These are phyloP conservation scores for Acrossocheilus fasciatus DNA, from an alignment of 2,797 vertebrate species.

Conservation along the genomic window DNA sequence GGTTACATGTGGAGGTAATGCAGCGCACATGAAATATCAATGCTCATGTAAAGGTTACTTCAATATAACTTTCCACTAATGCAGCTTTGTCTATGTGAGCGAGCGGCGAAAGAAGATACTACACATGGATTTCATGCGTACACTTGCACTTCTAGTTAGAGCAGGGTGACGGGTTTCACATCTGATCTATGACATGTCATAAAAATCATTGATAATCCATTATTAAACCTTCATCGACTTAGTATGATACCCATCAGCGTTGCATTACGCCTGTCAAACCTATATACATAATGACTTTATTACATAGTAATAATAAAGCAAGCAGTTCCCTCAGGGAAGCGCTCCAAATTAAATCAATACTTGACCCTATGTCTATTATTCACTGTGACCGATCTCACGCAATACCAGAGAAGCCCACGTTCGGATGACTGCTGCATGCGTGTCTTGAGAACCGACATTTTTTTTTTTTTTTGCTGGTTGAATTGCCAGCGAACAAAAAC, in stretches of 20 bases:
- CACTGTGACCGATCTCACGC: constrained; percentile 66
- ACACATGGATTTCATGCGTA: constrained; percentile 35
- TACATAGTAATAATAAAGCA: constrained; percentile 76
- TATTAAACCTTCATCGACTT: constrained; percentile 58
- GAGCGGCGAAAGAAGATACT: constrained; percentile 67
- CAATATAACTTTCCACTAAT: constrained; percentile 76
- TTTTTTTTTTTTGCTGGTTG: constrained; percentile 25
- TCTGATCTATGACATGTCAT: constrained; percentile 38
- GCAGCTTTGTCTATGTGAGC: constrained; percentile 65
- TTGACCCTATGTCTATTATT: constrained; percentile 73
- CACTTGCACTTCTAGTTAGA: not conserved
- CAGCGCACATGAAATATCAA: constrained; percentile 81
- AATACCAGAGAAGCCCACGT: not conserved
- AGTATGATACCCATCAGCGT: constrained; percentile 53
- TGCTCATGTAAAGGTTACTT: constrained; percentile 82
- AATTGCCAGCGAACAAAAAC: constrained; percentile 48
- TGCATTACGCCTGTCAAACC: constrained; percentile 66
- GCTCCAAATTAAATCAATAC: constrained; percentile 75
- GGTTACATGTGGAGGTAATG: constrained; percentile 70
- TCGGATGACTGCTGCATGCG: not conserved
- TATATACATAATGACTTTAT: constrained; percentile 76
- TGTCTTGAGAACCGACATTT: not conserved
- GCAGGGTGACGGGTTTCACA: not conserved
- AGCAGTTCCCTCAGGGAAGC: constrained; percentile 75
- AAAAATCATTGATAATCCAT: constrained; percentile 56